These are phyloP conservation scores for Biston betularia DNA, from an alignment of 2,888 invertebrate genomes.

Conservation along the genomic window DNA sequence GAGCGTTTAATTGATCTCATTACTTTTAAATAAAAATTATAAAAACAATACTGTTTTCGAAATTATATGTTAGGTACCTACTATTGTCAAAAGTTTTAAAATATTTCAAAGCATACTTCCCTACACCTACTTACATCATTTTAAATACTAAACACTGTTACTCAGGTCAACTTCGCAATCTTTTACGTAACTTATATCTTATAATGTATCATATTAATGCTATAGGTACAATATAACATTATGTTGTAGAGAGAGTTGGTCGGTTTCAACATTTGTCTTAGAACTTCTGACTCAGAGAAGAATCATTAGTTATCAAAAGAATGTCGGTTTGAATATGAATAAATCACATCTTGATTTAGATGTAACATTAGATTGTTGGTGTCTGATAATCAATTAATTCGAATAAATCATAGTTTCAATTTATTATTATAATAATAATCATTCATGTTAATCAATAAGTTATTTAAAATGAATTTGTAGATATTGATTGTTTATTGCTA, in stretches of 20 bases:
- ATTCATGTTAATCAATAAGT: constrained; percentile 6
- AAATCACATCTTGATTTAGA: constrained; percentile 29
- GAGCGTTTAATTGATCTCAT: too few relatives aligned
- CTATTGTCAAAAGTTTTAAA: background rate
- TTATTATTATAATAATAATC: constrained; percentile 10
- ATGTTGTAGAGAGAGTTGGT: constrained; percentile 35
- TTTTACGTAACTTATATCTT: constrained; percentile 42
- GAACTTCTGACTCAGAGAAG: constrained; percentile 55
- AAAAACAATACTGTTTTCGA: background rate
- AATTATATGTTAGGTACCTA: background rate
- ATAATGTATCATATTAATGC: constrained; percentile 44
- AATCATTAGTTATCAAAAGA: constrained; percentile 55
- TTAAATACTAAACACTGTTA: background rate
- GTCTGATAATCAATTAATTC: constrained; percentile 21
- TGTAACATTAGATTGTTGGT: constrained; percentile 23
- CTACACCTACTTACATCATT: constrained; percentile 2
- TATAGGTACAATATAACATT: constrained; percentile 10
- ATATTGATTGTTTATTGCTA: constrained; percentile 11
- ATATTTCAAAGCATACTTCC: background rate
- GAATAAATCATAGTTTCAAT: constrained; percentile 33
- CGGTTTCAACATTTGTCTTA: constrained; percentile 53
- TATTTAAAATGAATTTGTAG: constrained; percentile 3
- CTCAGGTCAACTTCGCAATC: constrained; percentile 17
- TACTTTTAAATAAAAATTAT: too few relatives aligned
- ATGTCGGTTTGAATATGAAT: constrained; percentile 25